phyloP scores from a whole-genome alignment of 2,888 invertebrate genomes.

The Leucophenga maculata region DNA sequence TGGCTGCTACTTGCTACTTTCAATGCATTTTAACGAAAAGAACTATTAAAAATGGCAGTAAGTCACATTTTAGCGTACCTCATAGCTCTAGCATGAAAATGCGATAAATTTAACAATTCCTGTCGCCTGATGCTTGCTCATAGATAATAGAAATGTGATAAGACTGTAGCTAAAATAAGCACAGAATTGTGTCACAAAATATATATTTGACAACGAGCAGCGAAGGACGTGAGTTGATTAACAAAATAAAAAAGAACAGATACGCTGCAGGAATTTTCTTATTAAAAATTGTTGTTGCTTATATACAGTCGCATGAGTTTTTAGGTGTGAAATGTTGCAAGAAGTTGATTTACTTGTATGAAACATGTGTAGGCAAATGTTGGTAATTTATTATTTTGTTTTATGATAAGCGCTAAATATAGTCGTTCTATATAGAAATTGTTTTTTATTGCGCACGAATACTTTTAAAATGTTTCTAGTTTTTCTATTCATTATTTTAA shows the following conservation, averaged over 20 bases:
- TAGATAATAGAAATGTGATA: conserved; percentile 9
- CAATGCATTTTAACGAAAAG: conserved; percentile 19
- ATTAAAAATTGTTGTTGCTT: too few species aligned
- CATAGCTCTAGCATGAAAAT: neutral
- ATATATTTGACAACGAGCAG: conserved; percentile 63
- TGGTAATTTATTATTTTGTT: too few species aligned
- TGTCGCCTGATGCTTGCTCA: neutral
- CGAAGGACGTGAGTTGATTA: conserved; percentile 64
- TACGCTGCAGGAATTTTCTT: too few species aligned
- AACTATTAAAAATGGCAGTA: conserved; percentile 48
- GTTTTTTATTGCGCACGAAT: too few species aligned
- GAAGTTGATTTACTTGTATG: too few species aligned
- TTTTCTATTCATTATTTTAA: too few species aligned
- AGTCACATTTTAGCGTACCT: conserved; percentile 37
- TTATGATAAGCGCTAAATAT: too few species aligned
- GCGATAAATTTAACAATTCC: conserved; percentile 60
- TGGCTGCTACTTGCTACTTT: neutral
- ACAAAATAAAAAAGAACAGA: conserved; percentile 39
- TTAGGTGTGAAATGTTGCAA: too few species aligned
- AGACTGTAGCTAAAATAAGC: neutral
- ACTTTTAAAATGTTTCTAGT: too few species aligned
- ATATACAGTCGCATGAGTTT: too few species aligned
- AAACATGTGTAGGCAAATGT: too few species aligned
- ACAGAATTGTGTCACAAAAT: conserved; percentile 64
- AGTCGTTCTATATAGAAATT: too few species aligned